Base-by-base conservation (phyloP, 2,113 vertebrate species). In the Leptodactylus fuscus region DNA sequence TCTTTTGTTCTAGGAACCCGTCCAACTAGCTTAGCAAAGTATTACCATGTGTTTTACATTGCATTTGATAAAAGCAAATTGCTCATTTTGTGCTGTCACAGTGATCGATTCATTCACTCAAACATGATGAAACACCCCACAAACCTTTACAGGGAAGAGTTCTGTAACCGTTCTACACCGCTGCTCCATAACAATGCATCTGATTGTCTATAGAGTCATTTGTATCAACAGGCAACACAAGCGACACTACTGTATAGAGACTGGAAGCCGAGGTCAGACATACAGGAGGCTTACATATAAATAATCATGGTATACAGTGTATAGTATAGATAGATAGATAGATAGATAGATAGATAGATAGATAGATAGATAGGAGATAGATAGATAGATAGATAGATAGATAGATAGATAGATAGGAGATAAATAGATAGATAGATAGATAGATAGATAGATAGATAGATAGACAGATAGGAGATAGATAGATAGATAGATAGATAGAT, bases 31-130 rank as follows among this genome's bases (percentile, higher is more conserved):
- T 81, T 60, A 51, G 29, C 13, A 55, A 73, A 86, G 49, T 80
- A 73, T 81, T 73, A 60, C 65, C 84, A 86, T 86, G 67, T 81
- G 84, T 80, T 78, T 78, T 71, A 8, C 38, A 58, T 73, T 86
- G 51, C 4, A 29, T n/a, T 41, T 81, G 67, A 80, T 86, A 79
- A 81, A 81, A 24, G 77, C 49, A 81, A 80, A 86, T 70, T 70
- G 65, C 77, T 81, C 77, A 60, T 70, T 81, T 81, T 27, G 11
- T 71, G n/a, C 84, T 86, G 65, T 86, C 84, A 80, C 76, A 22
- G 27, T 73, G 49, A 86, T 81, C 48, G 49, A 86, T 80, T 81
- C 36, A 71, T 22, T 80, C 84, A 81, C 60, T 86, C 84, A 73
- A 36, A 32, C 38, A 73, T 48, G 48, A 79, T 51, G 62, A 46